These are phyloP conservation scores for Neotoma lepida DNA, from an alignment of 2,113 vertebrate species.

Conservation along the genomic window DNA sequence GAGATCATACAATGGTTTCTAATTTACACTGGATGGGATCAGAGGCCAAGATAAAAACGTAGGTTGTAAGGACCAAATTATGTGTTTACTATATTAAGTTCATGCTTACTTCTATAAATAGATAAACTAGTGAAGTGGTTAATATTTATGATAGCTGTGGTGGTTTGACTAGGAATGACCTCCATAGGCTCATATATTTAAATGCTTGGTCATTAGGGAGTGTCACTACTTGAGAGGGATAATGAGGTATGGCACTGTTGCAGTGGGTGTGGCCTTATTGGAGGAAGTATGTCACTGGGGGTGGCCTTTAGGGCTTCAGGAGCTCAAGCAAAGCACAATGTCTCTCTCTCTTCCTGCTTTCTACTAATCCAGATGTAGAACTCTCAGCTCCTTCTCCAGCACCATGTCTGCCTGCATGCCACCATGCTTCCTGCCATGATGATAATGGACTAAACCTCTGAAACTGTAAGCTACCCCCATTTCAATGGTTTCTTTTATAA, in stretches of 20 bases:
- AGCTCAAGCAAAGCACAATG: not conserved
- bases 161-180: not conserved
- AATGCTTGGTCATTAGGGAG: not conserved
- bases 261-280: not conserved
- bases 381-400: not conserved
- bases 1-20: not conserved
- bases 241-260: not conserved
- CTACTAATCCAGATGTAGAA: not conserved
- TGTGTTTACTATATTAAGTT: not conserved
- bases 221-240: not conserved
- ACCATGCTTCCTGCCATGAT: not conserved
- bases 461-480: not conserved
- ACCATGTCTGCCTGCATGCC: not conserved
- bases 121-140: not conserved
- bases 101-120: constrained; percentile 9
- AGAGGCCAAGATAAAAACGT: not conserved
- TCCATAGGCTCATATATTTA: not conserved
- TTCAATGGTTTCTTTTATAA: not conserved
- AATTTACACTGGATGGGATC: not conserved
- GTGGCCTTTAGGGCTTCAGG: not conserved
- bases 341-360: not conserved
- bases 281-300: not conserved
- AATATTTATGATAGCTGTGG: not conserved
- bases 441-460: not conserved
- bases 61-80: not conserved